phyloP scores from a whole-genome alignment of 2,113 vertebrate genomes.

The Labeo rohita region DNA sequence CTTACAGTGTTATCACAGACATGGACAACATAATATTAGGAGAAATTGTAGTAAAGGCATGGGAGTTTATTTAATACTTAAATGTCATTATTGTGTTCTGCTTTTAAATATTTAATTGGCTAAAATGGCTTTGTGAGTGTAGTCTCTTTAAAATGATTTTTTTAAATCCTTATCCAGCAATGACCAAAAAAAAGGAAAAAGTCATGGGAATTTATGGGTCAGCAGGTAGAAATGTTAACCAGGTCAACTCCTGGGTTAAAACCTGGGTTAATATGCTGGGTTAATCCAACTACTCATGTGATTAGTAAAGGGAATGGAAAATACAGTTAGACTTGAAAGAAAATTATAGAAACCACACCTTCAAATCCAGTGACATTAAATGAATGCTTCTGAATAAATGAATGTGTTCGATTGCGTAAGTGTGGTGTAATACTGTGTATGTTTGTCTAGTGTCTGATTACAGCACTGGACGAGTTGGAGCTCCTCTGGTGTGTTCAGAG shows the following conservation, averaged over 20 bases:
- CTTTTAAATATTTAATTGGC: background rate
- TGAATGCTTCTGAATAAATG: background rate
- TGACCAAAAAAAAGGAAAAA: background rate
- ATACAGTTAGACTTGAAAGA: background rate
- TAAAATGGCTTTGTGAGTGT: background rate
- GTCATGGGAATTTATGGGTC: background rate
- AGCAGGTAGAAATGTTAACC: background rate
- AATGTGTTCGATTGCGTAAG: background rate
- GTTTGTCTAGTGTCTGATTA: slow-evolving; percentile 87
- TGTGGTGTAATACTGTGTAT: background rate
- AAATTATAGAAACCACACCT: background rate
- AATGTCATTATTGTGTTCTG: background rate
- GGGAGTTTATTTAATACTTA: background rate
- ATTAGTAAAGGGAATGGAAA: background rate
- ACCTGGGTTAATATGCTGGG: background rate
- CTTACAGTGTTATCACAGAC: background rate
- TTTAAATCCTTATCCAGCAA: background rate
- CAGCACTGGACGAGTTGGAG: slow-evolving; percentile 93
- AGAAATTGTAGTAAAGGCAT: no score
- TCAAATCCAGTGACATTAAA: background rate
- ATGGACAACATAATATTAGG: background rate
- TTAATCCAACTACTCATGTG: background rate
- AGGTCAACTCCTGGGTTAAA: no score
- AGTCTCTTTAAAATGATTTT: background rate
- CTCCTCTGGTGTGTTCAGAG: slow-evolving; percentile 94